Evolutionary conservation across 1,140 invertebrate species (phyloP), one percentile per base, ranked within the genome.

Genomic region (Drosophila littoralis): DNA sequence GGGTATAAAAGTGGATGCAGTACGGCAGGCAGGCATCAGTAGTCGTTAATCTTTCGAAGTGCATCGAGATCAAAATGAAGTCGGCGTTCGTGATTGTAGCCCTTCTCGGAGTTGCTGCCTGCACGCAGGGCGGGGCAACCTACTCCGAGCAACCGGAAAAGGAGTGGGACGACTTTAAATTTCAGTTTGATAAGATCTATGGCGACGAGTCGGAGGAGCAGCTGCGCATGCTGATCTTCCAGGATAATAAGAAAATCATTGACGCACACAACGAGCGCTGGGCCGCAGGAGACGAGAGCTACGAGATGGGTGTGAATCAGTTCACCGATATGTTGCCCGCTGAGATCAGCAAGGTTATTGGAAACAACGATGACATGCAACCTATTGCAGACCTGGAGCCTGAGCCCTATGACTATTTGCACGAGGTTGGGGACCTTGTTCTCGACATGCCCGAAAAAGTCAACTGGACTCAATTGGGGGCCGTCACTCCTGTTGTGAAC

Each of bases 251-350:
- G 60, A 10, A 42, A 1, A 33, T n/a, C 8, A 65, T 71, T 33
- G 54, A 72, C 1, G 61, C 12, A 1, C 69, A 72, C 36, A 72
- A 72, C 13, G 0, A 15, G 5, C 52, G 61, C 6, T 58, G n/a
- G 9, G 22, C 12, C 17, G 43, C 8, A 9, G 69, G 69, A 0
- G 52, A 50, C 0, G 61, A 65, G 38, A 43, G 22, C 45, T 72
- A 66, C 35, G 52, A 72, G 32, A 58, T 66, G 69, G 69, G 32
- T 6, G 10, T 58, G 2, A 66, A 58, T 33, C 43, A 72, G 45
- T 72, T 36, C 38, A 42, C 36, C 22, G 69, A 72, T 12, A 58
- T 58, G 69, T 12, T 36, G 15, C 35, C 54, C 3, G 7, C 40
- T 0, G 68, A 71, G 51, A 40, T 42, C 12, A 33, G 6, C 28